Base-by-base conservation (phyloP, 1,140 invertebrate species). In the Lasioglossum albipes region DNA sequence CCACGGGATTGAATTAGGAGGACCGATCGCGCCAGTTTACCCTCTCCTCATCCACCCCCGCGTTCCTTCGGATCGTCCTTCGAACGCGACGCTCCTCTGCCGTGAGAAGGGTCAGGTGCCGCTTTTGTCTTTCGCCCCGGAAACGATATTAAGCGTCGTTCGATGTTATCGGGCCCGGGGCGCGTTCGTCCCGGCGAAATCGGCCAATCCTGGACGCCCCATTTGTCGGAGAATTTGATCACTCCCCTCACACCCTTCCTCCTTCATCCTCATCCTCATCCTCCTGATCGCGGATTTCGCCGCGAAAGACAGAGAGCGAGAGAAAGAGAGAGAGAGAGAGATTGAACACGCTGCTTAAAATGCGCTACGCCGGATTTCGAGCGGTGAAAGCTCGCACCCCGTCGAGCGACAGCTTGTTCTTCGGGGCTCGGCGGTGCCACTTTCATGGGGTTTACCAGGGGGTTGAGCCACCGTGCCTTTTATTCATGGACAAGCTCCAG, bases 1-100 rank as follows among this genome's bases (percentile, higher is more conserved):
- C 82, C 86, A 86, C 78, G 85, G 85, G 86, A 87, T 87, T 87
- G 86, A 87, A 87, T 87, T 87, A 87, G 82, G 82, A 86, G 86
- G 85, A 62, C 84, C 78, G 84, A 87, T 87, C 86, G 82, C 68
- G 66, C 69, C 77, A 81, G 77, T 84, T 83, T 81, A 13, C 84
- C 45, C 45, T 13, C 10, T 20, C 52, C 52, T 54, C 16, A 6
- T 20, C 18, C 52, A 61, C 13, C 31, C 64, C 81, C 59, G 66
- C 72, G 36, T 18, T 83, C 54, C 81, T 80, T 67, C 84, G 76
- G 45, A 61, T 57, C 84, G 75, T 83, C 80, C 75, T 85, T 71
- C 68, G 61, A 61, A n/a, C 16, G 22, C 72, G 73, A 65, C 52
- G 52, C 52, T 54, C 16, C 52, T 5, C 52, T 13, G 13, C 52